Conservation (phyloP, 2,888 invertebrate species). For the Erannis defoliaria region DNA sequence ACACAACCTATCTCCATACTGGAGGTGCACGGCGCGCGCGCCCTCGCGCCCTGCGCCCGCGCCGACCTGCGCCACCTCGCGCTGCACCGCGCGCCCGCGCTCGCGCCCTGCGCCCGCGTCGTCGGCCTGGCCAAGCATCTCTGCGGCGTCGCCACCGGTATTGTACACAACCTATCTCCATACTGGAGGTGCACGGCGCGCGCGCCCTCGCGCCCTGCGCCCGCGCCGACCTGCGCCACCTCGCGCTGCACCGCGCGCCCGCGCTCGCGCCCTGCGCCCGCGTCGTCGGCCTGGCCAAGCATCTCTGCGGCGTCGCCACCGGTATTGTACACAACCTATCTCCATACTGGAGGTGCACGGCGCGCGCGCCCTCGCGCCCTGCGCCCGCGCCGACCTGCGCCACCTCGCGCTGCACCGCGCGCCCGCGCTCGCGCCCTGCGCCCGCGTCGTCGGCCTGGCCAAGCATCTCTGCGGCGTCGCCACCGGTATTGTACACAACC, state of each 20-base stretch:
- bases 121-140: conserved; percentile 95
- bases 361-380: conserved; percentile 80
- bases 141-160: conserved; percentile 95
- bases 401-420: conserved; percentile 89
- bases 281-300: conserved; percentile 94
- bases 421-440: conserved; percentile 55
- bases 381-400: conserved; percentile 92
- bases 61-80: conserved; percentile 94
- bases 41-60: conserved; percentile 88
- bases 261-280: conserved; percentile 52
- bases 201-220: conserved; percentile 86
- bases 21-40: conserved; percentile 48
- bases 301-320: conserved; percentile 95
- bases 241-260: conserved; percentile 86
- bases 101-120: conserved; percentile 63
- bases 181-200: conserved; percentile 53
- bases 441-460: conserved; percentile 90
- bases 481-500: conserved; percentile 90
- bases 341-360: conserved; percentile 58
- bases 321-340: too few relatives aligned
- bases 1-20: too few relatives aligned
- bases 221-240: conserved; percentile 94
- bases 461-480: conserved; percentile 97
- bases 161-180: too few relatives aligned
- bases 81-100: conserved; percentile 81